Evolutionary conservation across 2,797 vertebrate genomes (phyloP), one percentile per base, ranked within the genome.

Genomic region (Lemur catta): DNA sequence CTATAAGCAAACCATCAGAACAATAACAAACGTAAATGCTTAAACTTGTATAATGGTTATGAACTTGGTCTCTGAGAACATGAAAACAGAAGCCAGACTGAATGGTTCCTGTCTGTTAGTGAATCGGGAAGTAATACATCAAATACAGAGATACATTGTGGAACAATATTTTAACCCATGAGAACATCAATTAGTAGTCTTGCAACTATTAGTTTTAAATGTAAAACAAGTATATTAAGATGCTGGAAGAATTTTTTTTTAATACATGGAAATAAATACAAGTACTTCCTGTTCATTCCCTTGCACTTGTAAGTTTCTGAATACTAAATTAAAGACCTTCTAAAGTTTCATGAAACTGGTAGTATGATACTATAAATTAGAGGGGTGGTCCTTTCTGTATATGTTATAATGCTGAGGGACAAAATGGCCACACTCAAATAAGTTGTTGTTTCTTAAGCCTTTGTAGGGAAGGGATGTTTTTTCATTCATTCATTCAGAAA

Each of bases 371-470:
- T 65, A 48, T 80, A 89, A 84, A 46, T 78, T 46, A 93, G 81
- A 93, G 74, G 75, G 65, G 86, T 55, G 33, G 14, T 55, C 79
- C 33, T 91, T 33, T 63, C 69, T 89, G n/a, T 61, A 7, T 46
- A 63, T 91, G 9, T 69, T 88, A 33, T 18, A 89, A 84, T 20
- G 17, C 59, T 65, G 14, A 71, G 26, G 33, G 15, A 6, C 1
- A 3, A 65, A 80, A 57, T 48, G 38, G 4, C 24, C 76, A 17
- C 71, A 35, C 46, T 69, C 59, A 65, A 79, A 28, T n/a, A 88
- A 96, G 41, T 67, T 86, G n/a, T 78, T 95, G 41, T 85, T 95
- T 95, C 65, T 72, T 35, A 85, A 91, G 72, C 20, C 15, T 94
- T 94, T 55, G 46, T 43, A 93, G 61, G 48, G 33, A 84, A 94